These are phyloP conservation scores for Lycopodina hypogea DNA, from an alignment of 37 sponge, comb jelly and placozoan genomes.

Conservation along the genomic window DNA sequence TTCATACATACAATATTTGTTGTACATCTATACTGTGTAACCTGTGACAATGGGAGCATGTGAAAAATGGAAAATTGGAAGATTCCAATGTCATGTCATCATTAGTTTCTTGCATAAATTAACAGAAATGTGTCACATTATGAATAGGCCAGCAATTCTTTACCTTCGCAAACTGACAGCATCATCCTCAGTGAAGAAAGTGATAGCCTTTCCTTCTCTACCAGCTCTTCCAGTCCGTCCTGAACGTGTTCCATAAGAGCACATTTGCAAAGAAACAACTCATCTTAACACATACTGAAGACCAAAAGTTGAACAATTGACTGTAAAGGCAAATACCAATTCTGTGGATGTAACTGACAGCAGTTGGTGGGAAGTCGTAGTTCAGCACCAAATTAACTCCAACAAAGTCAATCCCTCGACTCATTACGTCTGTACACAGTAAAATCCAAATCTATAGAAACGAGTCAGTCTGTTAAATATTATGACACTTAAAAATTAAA, in stretches of 20 bases:
- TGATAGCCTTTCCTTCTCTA: conserved; percentile 82
- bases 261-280: background rate
- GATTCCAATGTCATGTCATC: too few species aligned
- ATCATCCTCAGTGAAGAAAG: conserved; percentile 95
- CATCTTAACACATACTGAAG: too few species aligned
- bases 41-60: too few species aligned
- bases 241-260: too few species aligned
- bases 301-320: too few species aligned
- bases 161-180: conserved; percentile 74
- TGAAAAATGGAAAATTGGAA: too few species aligned
- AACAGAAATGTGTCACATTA: too few species aligned
- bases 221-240: conserved; percentile 98
- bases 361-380: conserved; percentile 92
- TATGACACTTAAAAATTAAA: background rate
- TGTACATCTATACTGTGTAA: too few species aligned
- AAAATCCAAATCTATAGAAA: conserved; percentile 77
- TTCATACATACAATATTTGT: too few species aligned
- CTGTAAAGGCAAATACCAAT: conserved; percentile 70
- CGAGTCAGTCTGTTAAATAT: background rate
- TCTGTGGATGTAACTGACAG: conserved; percentile 94
- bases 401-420: conserved; percentile 97
- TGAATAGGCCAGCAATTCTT: too few species aligned
- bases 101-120: too few species aligned
- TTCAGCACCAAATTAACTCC: conserved; percentile 94
- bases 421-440: conserved; percentile 90